Evolutionary conservation across 2,888 invertebrate genomes (phyloP), one percentile per base, ranked within the genome.

Genomic region (Aethes cnicana): DNA sequence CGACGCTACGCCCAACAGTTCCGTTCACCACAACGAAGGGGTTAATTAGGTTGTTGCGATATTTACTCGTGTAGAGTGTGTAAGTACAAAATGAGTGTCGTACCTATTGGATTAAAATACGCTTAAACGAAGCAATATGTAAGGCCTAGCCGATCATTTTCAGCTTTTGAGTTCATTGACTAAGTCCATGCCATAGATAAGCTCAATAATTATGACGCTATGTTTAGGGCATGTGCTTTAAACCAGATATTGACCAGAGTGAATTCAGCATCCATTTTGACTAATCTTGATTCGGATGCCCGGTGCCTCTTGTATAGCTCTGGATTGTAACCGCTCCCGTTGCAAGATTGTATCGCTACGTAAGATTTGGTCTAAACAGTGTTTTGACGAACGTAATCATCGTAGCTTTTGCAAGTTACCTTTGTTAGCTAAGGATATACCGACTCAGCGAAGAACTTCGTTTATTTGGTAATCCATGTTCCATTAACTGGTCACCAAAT

Each of bases 11-110:
- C 18, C 14, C 23, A 50, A 50, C 50, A 50, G 43, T 37, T 88
- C 88, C 88, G 80, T 74, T 68, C 68, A 70, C 81, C 72, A 87
- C 88, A 89, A 88, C 88, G 88, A 89, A 86, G 66, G 83, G 81
- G 82, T 77, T 83, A 78, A 68, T 71, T 83, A 81, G 87, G 87
- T 86, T 85, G 87, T 88, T 85, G 74, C 68, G 65, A 68, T 69
- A 58, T 79, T 77, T 81, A 82, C 73, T 82, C 77, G 76, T 82
- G 77, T 81, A 64, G 81, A 78, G 72, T 72, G 79, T 82, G 79
- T 81, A 82, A 86, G 87, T 87, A 88, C 87, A 87, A 87, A 81
- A 69, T 74, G 69, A 64, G 76, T 81, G 76, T 84, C 76, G 77
- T 84, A 77, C 76, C 78, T 84, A 77, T 78, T 68, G 69, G 69